Evolutionary conservation across 2,888 invertebrate genomes (phyloP).

Genomic region (Strigamia transsilvanica): DNA sequence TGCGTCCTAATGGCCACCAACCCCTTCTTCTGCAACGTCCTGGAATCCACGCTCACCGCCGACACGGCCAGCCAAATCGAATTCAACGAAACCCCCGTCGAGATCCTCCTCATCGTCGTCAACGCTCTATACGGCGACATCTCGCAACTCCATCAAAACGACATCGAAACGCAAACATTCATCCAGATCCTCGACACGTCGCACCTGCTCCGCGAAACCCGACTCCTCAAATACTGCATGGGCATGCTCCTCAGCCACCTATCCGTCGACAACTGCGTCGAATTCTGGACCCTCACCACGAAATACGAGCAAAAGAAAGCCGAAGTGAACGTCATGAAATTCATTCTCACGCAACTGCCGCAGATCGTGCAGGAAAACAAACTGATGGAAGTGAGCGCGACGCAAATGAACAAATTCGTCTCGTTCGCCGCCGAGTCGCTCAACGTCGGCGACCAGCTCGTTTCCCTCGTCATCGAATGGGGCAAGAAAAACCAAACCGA

Average conservation of each 20-base stretch:
- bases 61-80: not conserved
- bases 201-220: not conserved
- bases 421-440: not conserved
- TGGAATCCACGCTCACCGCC: not conserved
- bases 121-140: constrained; percentile 5
- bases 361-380: not conserved
- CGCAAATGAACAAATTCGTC: not conserved
- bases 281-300: not conserved
- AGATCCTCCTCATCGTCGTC: not conserved
- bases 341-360: not conserved
- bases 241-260: not conserved
- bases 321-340: not conserved
- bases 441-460: not conserved
- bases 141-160: not conserved
- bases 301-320: constrained; percentile 10
- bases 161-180: not conserved
- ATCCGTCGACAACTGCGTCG: not conserved
- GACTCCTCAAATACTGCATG: not conserved
- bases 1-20: not conserved
- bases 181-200: not conserved
- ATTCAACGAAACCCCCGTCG: not conserved
- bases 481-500: not conserved
- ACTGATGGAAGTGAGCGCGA: not conserved
- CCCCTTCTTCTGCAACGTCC: not conserved
- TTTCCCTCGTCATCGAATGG: not conserved